Conservation (phyloP, 2,797 vertebrate species). For the Anabacerthia variegaticeps region DNA sequence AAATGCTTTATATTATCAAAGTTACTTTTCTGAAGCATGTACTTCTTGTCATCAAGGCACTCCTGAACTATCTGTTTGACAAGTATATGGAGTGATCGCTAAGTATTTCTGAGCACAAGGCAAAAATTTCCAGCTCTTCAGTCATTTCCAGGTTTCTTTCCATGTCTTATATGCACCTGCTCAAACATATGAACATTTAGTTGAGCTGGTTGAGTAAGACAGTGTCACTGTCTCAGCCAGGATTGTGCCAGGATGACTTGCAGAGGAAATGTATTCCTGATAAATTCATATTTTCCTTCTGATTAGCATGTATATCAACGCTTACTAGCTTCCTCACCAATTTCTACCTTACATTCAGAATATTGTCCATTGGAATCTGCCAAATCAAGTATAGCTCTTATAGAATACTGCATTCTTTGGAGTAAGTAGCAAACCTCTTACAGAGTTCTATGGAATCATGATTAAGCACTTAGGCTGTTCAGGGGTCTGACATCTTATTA, state of each 20-base stretch:
- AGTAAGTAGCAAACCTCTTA: not conserved
- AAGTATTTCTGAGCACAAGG: not conserved
- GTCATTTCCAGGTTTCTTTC: not conserved
- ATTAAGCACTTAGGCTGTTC: not conserved
- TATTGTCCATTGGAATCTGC: not conserved
- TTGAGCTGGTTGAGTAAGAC: not conserved
- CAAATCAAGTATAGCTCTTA: not conserved
- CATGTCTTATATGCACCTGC: not conserved
- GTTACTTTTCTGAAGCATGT: not conserved
- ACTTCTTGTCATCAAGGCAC: not conserved
- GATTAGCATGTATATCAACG: not conserved
- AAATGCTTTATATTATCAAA: not conserved
- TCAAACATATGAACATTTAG: not conserved
- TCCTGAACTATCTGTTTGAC: not conserved
- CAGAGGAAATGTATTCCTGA: not conserved
- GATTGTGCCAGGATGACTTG: not conserved
- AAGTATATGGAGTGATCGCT: rapidly evolving
- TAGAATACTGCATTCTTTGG: not conserved
- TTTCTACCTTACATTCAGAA: not conserved
- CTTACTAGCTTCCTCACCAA: not conserved
- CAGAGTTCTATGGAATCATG: not conserved
- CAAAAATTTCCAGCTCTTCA: not conserved
- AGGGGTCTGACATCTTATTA: conserved; percentile 11
- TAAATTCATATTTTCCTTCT: not conserved
- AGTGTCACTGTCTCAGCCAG: not conserved